A percentile compares a stretch with the other conserved stretches of the same genome.
These are phyloP conservation scores for Automeris io DNA, from an alignment of 2,888 invertebrate species.

Conservation along the genomic window DNA sequence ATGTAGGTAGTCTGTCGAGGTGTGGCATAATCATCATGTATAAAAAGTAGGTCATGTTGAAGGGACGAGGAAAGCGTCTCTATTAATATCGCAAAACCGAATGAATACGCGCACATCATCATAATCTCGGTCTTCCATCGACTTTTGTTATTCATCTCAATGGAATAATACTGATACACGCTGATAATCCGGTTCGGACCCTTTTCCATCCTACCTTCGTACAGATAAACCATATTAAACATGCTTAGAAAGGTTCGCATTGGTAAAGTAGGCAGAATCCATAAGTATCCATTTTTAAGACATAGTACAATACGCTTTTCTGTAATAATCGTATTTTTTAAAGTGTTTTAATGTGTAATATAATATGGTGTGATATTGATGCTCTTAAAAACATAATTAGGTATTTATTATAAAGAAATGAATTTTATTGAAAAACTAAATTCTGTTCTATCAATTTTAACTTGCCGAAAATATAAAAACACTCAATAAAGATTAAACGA, in stretches of 20 bases:
- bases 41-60: constrained; percentile 7
- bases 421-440: too few relatives aligned
- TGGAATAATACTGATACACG: constrained; percentile 15
- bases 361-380: too few relatives aligned
- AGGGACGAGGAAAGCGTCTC: constrained; percentile 2
- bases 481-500: too few relatives aligned
- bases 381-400: too few relatives aligned
- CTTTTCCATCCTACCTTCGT: constrained; percentile 11
- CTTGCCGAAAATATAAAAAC: too few relatives aligned
- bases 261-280: neutral
- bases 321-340: too few relatives aligned
- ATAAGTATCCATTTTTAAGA: neutral
- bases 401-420: too few relatives aligned
- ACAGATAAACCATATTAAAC: neutral
- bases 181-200: constrained; percentile 15
- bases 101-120: constrained; percentile 20
- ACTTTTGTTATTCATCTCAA: constrained; percentile 18
- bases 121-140: constrained; percentile 20
- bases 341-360: too few relatives aligned
- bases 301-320: too few relatives aligned
- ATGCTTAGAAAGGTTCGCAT: constrained; percentile 6
- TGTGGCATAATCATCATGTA: neutral
- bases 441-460: too few relatives aligned
- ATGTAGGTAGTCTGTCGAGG: constrained; percentile 6
- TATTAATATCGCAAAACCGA: constrained; percentile 21